phyloP scores from a whole-genome alignment of 2,797 vertebrate species.

The Pseudotriccus pelzelni region DNA sequence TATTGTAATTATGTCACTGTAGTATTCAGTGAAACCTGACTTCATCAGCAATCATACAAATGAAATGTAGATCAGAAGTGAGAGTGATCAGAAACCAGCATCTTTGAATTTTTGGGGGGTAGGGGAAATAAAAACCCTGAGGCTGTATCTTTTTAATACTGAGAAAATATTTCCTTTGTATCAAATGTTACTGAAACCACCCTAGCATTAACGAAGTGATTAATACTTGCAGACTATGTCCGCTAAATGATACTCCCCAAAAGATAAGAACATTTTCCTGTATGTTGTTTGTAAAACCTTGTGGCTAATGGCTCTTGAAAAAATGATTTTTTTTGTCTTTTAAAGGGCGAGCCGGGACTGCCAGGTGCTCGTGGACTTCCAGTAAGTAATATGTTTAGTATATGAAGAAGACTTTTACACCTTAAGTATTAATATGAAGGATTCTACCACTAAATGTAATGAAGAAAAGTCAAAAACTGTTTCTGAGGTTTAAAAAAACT shows the following conservation, averaged over 20 bases:
- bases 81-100: neutral
- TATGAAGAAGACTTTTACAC: neutral
- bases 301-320: neutral
- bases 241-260: neutral
- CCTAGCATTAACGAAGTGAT: neutral
- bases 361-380: constrained; percentile 87
- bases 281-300: neutral
- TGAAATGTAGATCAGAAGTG: neutral
- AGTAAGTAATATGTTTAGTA: constrained; percentile 79
- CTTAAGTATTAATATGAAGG: neutral
- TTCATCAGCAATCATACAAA: neutral
- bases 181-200: neutral
- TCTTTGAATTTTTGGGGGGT: neutral
- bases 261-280: neutral
- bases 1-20: neutral
- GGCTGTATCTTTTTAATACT: neutral
- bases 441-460: neutral
- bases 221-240: neutral
- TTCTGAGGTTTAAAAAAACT: neutral
- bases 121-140: neutral
- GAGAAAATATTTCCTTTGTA: neutral
- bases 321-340: constrained; percentile 31
- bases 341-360: constrained; percentile 92
- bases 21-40: neutral
- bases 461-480: neutral